Percentiles rank a stretch among this genome's conserved stretches.
phyloP scores from a whole-genome alignment of 2,888 invertebrate species.

The Listrodromus nycthemerus region DNA sequence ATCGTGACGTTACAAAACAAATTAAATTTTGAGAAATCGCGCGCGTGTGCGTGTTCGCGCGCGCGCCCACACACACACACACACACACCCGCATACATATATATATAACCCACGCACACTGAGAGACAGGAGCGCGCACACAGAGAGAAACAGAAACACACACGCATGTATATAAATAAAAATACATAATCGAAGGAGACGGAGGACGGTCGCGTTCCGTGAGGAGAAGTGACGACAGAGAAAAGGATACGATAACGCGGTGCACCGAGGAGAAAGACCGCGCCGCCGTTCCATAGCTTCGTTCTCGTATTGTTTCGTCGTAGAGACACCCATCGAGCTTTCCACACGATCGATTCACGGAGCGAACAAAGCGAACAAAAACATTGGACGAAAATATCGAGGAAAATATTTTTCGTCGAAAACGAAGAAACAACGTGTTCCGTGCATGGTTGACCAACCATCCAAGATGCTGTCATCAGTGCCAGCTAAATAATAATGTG shows the following conservation, averaged over 20 bases:
- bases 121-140: too few relatives aligned
- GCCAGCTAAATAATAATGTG: constrained; percentile 84
- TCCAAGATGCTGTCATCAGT: constrained; percentile 83
- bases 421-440: constrained; percentile 63
- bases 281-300: constrained; percentile 6
- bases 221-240: neutral
- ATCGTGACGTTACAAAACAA: constrained; percentile 69
- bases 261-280: constrained; percentile 1
- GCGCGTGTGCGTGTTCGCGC: neutral
- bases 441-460: constrained; percentile 80
- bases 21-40: constrained; percentile 1
- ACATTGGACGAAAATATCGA: neutral
- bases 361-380: neutral
- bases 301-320: neutral
- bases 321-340: neutral
- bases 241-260: neutral
- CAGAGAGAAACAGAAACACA: too few relatives aligned
- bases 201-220: neutral
- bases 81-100: neutral
- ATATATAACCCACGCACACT: too few relatives aligned
- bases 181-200: constrained; percentile 17
- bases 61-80: neutral
- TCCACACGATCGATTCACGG: constrained; percentile 5
- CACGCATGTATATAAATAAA: neutral
- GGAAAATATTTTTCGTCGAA: constrained; percentile 39